Evolutionary conservation across 2,113 vertebrate species (phyloP).

Genomic region (Sturnira hondurensis): DNA sequence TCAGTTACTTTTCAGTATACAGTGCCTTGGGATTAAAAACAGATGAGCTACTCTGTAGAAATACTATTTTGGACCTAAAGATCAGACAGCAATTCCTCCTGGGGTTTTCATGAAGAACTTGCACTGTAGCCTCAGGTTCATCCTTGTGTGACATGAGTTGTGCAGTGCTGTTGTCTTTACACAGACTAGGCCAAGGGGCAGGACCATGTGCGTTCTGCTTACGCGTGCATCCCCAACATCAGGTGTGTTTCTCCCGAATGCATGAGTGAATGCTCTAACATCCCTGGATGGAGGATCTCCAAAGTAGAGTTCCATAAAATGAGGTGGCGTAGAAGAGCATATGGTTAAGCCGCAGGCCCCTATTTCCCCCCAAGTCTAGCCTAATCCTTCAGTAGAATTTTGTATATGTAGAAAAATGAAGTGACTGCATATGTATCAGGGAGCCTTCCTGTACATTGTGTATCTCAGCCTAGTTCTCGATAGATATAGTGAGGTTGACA

Average conservation of each 20-base stretch:
- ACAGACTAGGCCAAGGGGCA: background rate
- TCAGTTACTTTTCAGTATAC: background rate
- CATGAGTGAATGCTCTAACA: background rate
- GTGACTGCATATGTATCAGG: background rate
- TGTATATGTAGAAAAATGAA: background rate
- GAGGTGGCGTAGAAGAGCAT: background rate
- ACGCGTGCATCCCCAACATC: accelerated
- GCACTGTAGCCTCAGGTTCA: background rate
- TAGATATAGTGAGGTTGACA: background rate
- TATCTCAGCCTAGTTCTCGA: background rate
- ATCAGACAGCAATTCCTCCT: background rate
- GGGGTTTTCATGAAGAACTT: background rate
- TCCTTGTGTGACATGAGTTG: background rate
- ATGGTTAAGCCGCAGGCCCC: background rate
- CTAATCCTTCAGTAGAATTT: background rate
- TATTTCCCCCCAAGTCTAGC: background rate
- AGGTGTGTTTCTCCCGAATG: background rate
- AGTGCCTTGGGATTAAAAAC: background rate
- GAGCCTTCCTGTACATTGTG: background rate
- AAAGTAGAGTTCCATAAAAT: background rate
- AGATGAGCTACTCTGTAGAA: background rate
- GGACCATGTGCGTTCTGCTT: background rate
- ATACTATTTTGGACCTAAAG: background rate
- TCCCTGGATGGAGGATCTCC: background rate
- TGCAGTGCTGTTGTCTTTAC: background rate